Conservation (phyloP, 2,113 vertebrate species). For the Silurus asotus region DNA sequence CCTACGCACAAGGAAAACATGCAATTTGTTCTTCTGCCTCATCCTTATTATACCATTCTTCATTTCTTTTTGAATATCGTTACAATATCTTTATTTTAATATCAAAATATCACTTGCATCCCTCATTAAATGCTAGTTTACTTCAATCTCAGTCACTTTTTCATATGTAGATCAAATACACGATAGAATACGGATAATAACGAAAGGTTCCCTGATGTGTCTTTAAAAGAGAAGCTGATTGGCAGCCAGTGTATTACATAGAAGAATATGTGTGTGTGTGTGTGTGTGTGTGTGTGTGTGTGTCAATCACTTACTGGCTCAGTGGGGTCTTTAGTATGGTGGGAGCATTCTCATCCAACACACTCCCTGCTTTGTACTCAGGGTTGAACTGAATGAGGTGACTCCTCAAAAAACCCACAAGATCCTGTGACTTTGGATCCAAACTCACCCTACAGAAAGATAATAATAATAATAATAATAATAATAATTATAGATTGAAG, state of each 20-base stretch:
- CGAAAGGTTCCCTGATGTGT: neutral
- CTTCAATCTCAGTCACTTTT: neutral
- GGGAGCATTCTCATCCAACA: conserved; percentile 75
- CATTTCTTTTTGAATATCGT: too few relatives aligned
- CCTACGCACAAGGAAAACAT: conserved; percentile 60
- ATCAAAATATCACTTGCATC: neutral
- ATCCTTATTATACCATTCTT: neutral
- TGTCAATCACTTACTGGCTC: conserved; percentile 70
- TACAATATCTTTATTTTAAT: too few relatives aligned
- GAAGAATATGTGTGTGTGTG: neutral
- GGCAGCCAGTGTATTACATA: neutral
- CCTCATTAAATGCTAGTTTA: neutral
- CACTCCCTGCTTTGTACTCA: conserved; percentile 86
- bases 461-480: neutral
- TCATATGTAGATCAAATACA: neutral
- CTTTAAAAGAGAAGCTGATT: neutral
- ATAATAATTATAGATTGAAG: neutral
- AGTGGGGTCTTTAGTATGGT: conserved; percentile 75
- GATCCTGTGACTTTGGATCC: conserved; percentile 87
- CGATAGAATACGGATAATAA: neutral
- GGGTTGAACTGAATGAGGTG: conserved; percentile 91
- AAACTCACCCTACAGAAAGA: conserved; percentile 84
- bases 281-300: neutral
- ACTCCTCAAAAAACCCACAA: conserved; percentile 83
- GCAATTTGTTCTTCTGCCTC: neutral